These are phyloP conservation scores for Nesoenas mayeri DNA, from an alignment of 2,113 vertebrate genomes.

Conservation along the genomic window DNA sequence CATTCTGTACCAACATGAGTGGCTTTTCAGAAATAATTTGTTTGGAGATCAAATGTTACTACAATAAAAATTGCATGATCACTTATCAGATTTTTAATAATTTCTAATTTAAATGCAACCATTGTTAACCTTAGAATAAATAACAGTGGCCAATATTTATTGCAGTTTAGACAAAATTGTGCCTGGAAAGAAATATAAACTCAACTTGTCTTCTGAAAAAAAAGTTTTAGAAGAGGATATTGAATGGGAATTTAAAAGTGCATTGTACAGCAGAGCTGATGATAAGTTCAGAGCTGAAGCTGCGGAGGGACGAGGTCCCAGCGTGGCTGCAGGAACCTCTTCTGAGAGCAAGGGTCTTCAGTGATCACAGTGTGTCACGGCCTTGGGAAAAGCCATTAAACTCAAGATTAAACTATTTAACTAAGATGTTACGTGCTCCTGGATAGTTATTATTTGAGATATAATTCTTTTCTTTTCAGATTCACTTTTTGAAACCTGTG, in stretches of 20 bases:
- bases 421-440: not conserved
- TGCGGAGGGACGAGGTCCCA: rapidly evolving
- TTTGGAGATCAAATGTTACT: not conserved
- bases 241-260: not conserved
- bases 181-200: not conserved
- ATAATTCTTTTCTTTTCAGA: not conserved
- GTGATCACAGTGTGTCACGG: not conserved
- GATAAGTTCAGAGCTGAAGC: not conserved
- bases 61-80: not conserved
- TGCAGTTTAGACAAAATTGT: not conserved
- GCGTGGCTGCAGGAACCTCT: not conserved
- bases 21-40: not conserved
- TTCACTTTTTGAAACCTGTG: not conserved
- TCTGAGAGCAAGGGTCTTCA: not conserved
- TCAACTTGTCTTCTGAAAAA: not conserved
- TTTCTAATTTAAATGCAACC: not conserved
- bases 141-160: not conserved
- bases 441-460: not conserved
- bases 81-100: not conserved
- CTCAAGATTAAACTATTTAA: not conserved
- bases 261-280: not conserved
- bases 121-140: not conserved
- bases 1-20: rapidly evolving
- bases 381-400: not conserved
- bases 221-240: rapidly evolving